Conservation (phyloP, 2,113 vertebrate species). For the Xiphophorus maculatus region DNA sequence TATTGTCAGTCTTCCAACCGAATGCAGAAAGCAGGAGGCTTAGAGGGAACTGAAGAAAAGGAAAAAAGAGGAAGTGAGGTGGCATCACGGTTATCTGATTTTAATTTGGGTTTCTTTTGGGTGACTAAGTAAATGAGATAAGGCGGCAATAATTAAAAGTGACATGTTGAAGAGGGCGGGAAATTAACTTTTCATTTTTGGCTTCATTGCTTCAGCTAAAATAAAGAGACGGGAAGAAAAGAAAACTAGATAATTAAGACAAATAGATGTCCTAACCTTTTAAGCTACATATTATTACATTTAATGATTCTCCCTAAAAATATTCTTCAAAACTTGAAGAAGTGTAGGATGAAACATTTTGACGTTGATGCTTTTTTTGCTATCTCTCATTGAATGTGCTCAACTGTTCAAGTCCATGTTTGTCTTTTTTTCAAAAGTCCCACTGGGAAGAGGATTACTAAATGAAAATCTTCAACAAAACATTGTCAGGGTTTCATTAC, state of each 20-base stretch:
- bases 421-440: conserved; percentile 37
- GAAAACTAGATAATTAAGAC: conserved; percentile 29
- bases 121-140: conserved; percentile 51
- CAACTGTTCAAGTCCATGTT: conserved; percentile 46
- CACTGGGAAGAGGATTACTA: conserved; percentile 50
- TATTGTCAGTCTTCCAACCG: neutral
- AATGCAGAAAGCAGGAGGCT: neutral
- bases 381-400: conserved; percentile 2
- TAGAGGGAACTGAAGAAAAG: neutral
- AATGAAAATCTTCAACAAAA: conserved; percentile 32
- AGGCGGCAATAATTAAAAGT: conserved; percentile 60
- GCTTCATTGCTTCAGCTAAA: conserved; percentile 37
- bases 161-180: conserved; percentile 43
- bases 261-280: conserved; percentile 16
- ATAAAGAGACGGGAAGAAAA: conserved; percentile 24
- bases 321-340: neutral
- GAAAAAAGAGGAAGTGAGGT: neutral
- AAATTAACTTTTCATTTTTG: conserved; percentile 45
- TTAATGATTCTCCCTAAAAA: neutral
- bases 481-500: conserved; percentile 26
- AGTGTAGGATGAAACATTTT: neutral
- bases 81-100: conserved; percentile 29
- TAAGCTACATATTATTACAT: conserved; percentile 11
- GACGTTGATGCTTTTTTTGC: neutral
- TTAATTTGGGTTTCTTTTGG: conserved; percentile 27